phyloP scores from a whole-genome alignment of 2,797 vertebrate species.

The Mormyrops attenuatus region DNA sequence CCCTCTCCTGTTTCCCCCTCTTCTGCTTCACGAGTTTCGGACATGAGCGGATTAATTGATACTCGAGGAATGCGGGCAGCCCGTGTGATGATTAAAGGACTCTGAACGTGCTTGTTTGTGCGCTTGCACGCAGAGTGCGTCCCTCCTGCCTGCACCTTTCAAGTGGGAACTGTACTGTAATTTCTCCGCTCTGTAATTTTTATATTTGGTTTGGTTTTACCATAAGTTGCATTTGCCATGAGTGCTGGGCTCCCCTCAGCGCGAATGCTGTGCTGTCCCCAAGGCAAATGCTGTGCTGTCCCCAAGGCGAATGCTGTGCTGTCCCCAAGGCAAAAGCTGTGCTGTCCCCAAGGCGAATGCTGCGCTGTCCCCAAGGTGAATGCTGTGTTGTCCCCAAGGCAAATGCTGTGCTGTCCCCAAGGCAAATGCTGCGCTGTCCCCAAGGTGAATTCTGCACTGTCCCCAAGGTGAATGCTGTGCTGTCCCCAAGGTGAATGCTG shows the following conservation, averaged over 20 bases:
- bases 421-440: neutral
- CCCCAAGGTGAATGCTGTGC: neutral
- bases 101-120: conserved; percentile 31
- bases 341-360: neutral
- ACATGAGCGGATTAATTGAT: conserved; percentile 41
- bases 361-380: too few relatives aligned
- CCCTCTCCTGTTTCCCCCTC: neutral
- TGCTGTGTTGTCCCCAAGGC: neutral
- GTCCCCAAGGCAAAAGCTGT: neutral
- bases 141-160: neutral
- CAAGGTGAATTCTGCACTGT: neutral
- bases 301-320: neutral
- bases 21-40: neutral
- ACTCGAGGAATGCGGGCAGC: conserved; percentile 37
- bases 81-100: conserved; percentile 37
- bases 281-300: neutral
- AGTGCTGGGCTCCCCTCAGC: conserved; percentile 39
- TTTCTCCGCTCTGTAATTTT: conserved; percentile 67
- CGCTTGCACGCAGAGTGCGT: conserved; percentile 12
- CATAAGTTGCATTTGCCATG: conserved; percentile 56
- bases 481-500: neutral
- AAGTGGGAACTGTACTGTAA: conserved; percentile 51
- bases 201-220: conserved; percentile 64
- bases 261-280: too few relatives aligned
- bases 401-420: neutral